These are phyloP conservation scores for Malacoraja senta DNA, from an alignment of 2,797 vertebrate species.

Conservation along the genomic window DNA sequence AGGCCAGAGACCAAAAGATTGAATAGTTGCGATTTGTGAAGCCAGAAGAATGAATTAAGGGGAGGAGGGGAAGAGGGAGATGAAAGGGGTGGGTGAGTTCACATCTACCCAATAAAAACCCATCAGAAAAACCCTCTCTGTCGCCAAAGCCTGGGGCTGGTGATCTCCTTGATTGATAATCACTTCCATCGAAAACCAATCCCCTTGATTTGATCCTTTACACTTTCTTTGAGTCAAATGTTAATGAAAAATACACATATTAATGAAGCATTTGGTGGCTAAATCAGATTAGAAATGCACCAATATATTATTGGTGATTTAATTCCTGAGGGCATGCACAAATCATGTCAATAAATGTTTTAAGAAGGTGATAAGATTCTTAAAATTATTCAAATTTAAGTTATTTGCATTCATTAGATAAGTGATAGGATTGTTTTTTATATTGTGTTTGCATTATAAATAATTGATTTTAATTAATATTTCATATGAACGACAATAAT, in stretches of 20 bases:
- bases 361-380: not conserved
- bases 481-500: not conserved
- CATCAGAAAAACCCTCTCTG: no score
- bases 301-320: not conserved
- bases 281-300: not conserved
- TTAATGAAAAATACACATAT: not conserved
- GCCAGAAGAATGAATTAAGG: no score
- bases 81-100: no score
- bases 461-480: not conserved
- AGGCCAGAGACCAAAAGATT: no score
- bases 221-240: not conserved
- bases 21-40: no score
- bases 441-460: not conserved
- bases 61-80: no score
- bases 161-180: not conserved
- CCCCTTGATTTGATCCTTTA: not conserved
- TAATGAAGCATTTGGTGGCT: conserved; percentile 5
- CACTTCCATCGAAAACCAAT: not conserved
- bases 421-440: not conserved
- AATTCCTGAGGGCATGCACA: not conserved
- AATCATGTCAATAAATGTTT: not conserved
- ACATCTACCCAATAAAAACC: not conserved
- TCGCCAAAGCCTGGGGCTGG: no score
- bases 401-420: not conserved
- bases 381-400: not conserved